Evolutionary conservation across 2,888 invertebrate species (phyloP).

Genomic region (Acrobasis suavella): DNA sequence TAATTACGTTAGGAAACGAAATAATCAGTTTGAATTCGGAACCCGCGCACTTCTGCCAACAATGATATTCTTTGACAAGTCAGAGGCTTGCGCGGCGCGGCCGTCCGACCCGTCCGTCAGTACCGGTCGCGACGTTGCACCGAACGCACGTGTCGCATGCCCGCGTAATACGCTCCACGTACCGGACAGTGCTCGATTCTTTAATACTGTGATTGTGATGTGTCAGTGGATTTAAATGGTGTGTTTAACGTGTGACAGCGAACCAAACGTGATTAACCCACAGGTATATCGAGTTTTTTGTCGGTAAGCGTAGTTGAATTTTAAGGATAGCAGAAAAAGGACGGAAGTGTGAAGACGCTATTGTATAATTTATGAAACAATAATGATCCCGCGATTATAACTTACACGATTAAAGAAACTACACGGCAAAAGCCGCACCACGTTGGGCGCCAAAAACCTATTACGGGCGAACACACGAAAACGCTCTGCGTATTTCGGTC

Average conservation of each 20-base stretch:
- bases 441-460: constrained; percentile 43
- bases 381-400: constrained; percentile 43
- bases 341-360: not conserved
- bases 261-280: constrained; percentile 37
- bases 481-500: constrained; percentile 29
- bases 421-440: constrained; percentile 41
- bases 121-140: constrained; percentile 57
- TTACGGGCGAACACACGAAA: constrained; percentile 28
- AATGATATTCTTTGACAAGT: constrained; percentile 54
- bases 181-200: constrained; percentile 61
- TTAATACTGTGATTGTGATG: constrained; percentile 56
- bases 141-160: constrained; percentile 47
- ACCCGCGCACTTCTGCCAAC: constrained; percentile 34
- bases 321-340: constrained; percentile 1
- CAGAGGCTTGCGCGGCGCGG: constrained; percentile 68
- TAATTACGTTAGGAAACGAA: constrained; percentile 11
- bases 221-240: constrained; percentile 50
- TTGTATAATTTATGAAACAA: constrained; percentile 8
- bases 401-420: constrained; percentile 42
- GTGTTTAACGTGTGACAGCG: constrained; percentile 55
- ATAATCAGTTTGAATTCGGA: constrained; percentile 19
- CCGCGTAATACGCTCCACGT: constrained; percentile 32
- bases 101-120: constrained; percentile 41
- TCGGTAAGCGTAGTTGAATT: constrained; percentile 5
- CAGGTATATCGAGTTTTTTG: constrained; percentile 17